Conservation (phyloP, 1,140 invertebrate species). For the Dreissena polymorpha region DNA sequence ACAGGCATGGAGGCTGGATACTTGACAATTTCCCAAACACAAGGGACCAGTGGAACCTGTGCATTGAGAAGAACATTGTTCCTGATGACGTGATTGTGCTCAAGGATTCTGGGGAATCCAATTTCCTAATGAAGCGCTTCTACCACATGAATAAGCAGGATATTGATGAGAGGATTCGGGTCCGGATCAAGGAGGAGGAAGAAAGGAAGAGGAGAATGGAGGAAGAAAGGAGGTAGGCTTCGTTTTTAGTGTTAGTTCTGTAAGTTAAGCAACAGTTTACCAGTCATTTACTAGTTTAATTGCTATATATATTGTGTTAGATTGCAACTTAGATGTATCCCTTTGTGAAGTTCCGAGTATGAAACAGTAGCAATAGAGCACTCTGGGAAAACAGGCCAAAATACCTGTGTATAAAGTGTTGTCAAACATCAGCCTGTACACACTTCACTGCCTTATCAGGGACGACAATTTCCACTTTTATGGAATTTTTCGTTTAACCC, state of each 20-base stretch:
- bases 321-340: neutral
- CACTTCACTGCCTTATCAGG: no score
- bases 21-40: slow-evolving; percentile 78
- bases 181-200: slow-evolving; percentile 63
- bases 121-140: slow-evolving; percentile 70
- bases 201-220: slow-evolving; percentile 62
- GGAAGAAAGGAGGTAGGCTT: slow-evolving; percentile 69
- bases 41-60: slow-evolving; percentile 76
- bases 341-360: no score
- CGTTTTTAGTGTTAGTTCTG: neutral
- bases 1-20: slow-evolving; percentile 79
- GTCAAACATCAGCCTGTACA: no score
- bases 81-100: slow-evolving; percentile 76
- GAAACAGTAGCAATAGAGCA: no score
- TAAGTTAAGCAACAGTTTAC: neutral
- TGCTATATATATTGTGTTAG: neutral
- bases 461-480: no score
- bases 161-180: slow-evolving; percentile 68
- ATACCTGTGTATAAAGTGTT: no score
- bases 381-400: no score
- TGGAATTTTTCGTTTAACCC: no score
- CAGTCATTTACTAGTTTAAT: no score
- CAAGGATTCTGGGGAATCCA: slow-evolving; percentile 70
- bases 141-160: slow-evolving; percentile 69
- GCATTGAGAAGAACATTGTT: slow-evolving; percentile 75